phyloP scores from a whole-genome alignment of 2,113 vertebrate species.

The Odontesthes bonariensis region DNA sequence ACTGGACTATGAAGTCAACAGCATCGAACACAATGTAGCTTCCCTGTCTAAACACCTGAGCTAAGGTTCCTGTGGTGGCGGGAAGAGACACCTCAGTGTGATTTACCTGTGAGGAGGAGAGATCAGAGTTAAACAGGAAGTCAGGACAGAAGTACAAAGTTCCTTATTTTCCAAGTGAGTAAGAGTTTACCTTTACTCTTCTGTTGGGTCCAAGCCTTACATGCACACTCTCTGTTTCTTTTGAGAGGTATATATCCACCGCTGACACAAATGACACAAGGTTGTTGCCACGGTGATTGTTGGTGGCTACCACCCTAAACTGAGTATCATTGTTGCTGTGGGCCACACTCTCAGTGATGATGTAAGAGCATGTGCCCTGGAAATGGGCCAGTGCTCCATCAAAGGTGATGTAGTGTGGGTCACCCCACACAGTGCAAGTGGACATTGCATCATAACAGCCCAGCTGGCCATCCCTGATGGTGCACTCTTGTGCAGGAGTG shows the following conservation, averaged over 20 bases:
- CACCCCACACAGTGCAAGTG: conserved; percentile 80
- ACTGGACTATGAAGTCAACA: conserved; percentile 61
- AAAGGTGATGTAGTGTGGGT: conserved; percentile 84
- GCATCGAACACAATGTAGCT: conserved; percentile 59
- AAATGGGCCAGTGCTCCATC: conserved; percentile 83
- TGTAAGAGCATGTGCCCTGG: conserved; percentile 84
- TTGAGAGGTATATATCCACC: conserved; percentile 74
- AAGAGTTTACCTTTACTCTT: conserved; percentile 64
- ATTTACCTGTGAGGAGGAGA: conserved; percentile 66
- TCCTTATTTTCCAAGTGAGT: neutral
- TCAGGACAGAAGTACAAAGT: neutral
- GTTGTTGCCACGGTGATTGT: conserved; percentile 70
- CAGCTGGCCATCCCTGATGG: conserved; percentile 47
- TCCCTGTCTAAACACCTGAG: conserved; percentile 40
- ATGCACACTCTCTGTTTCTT: neutral
- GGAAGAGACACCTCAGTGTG: conserved; percentile 43
- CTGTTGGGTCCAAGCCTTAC: conserved; percentile 66
- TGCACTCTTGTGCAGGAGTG: conserved; percentile 63
- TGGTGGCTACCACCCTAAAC: conserved; percentile 72
- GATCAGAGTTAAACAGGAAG: neutral
- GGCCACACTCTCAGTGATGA: conserved; percentile 64
- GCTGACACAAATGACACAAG: conserved; percentile 73
- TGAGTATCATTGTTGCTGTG: conserved; percentile 13
- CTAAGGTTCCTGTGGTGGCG: conserved; percentile 34
- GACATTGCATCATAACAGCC: conserved; percentile 64